A percentile compares a stretch with the other conserved stretches of the same genome.
Evolutionary conservation across 2,888 invertebrate genomes (phyloP).

Genomic region (Galerucella pusilla): DNA sequence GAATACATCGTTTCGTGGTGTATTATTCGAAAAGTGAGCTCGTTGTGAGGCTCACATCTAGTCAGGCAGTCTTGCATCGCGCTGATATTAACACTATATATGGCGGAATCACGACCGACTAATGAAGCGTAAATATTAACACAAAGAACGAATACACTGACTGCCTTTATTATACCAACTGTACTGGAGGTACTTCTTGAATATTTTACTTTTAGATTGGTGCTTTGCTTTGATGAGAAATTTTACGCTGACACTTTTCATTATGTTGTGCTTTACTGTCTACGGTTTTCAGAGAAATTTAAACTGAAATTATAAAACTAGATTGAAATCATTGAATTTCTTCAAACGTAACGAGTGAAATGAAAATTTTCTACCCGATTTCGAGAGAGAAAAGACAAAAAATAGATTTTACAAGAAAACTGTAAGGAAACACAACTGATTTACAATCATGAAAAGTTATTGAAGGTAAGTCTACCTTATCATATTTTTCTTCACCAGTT

Average conservation of each 20-base stretch:
- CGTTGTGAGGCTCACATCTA: conserved; percentile 50
- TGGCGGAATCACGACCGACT: conserved; percentile 54
- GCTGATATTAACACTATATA: conserved; percentile 56
- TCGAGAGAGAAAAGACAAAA: too few relatives aligned
- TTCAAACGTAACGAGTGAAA: too few relatives aligned
- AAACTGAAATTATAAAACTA: not conserved
- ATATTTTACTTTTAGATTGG: conserved; percentile 39
- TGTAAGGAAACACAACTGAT: too few relatives aligned
- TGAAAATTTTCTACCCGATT: too few relatives aligned
- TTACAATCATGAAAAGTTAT: too few relatives aligned
- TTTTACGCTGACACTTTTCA: conserved; percentile 31
- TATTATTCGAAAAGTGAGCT: conserved; percentile 63
- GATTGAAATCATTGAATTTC: too few relatives aligned
- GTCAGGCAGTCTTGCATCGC: conserved; percentile 49
- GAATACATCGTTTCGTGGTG: conserved; percentile 62
- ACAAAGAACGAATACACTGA: conserved; percentile 50
- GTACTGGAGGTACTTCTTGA: conserved; percentile 40
- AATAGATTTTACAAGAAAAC: too few relatives aligned
- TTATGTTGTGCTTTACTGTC: conserved; percentile 9
- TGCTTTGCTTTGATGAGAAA: conserved; percentile 33
- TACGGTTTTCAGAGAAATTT: not conserved
- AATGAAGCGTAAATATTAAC: conserved; percentile 61
- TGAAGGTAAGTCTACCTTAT: too few relatives aligned
- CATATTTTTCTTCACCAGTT: too few relatives aligned
- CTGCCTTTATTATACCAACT: conserved; percentile 38